Evolutionary conservation across 2,888 invertebrate species (phyloP).

Genomic region (Uropetala carovei): DNA sequence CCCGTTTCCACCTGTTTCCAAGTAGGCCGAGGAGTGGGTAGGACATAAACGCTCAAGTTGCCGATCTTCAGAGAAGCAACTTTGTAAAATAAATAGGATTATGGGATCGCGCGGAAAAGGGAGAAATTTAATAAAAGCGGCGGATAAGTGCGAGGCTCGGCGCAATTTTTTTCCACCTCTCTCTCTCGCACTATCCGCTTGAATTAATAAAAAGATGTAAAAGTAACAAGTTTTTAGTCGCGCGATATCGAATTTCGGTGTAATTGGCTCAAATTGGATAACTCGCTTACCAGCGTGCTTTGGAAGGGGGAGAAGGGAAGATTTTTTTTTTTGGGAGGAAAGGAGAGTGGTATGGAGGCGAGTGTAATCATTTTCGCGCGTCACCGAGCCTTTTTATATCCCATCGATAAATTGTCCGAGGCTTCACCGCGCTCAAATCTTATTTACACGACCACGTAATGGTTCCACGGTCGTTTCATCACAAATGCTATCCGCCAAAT

Average conservation of each 20-base stretch:
- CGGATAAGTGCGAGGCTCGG: neutral
- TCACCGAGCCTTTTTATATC: neutral
- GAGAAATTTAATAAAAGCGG: neutral
- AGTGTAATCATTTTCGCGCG: neutral
- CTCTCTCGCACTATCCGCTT: neutral
- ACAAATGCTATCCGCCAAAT: slow-evolving; percentile 5
- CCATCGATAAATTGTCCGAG: neutral
- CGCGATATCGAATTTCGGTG: neutral
- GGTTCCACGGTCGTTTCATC: slow-evolving; percentile 10
- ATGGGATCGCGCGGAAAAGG: slow-evolving; percentile 6
- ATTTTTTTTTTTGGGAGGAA: too few relatives aligned
- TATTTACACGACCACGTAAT: slow-evolving; percentile 18
- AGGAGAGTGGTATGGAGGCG: neutral
- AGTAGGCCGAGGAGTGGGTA: neutral
- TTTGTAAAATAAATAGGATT: slow-evolving; percentile 35
- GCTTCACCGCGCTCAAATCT: neutral
- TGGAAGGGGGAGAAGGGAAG: too few relatives aligned
- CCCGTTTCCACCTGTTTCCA: slow-evolving; percentile 32
- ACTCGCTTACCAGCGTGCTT: neutral
- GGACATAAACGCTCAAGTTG: neutral
- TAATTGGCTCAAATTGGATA: neutral
- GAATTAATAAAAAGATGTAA: neutral
- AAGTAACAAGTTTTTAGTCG: neutral
- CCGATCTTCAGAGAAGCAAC: neutral
- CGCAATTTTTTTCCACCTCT: neutral